phyloP scores from a whole-genome alignment of 1,140 invertebrate species.

The Anastrepha obliqua region DNA sequence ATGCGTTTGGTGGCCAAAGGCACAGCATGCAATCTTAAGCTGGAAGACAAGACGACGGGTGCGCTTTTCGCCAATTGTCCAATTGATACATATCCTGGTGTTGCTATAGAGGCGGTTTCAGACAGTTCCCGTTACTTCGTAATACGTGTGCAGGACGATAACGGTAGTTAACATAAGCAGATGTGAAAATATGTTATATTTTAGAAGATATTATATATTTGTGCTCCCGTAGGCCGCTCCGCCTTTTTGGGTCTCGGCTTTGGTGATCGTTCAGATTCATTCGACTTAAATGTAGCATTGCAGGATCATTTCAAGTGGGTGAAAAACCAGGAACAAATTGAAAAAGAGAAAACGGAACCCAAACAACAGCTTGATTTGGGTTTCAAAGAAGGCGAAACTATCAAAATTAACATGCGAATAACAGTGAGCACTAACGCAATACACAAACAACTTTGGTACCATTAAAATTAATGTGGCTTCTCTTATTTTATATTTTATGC shows the following conservation, averaged over 20 bases:
- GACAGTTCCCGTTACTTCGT: slow-evolving; percentile 99
- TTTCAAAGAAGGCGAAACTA: slow-evolving; percentile 98
- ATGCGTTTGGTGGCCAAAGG: slow-evolving; percentile 93
- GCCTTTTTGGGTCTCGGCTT: slow-evolving; percentile 99
- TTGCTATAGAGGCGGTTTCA: slow-evolving; percentile 95
- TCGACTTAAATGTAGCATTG: slow-evolving; percentile 98
- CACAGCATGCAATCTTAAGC: slow-evolving; percentile 89
- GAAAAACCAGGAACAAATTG: slow-evolving; percentile 92
- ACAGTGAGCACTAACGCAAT: slow-evolving; percentile 80
- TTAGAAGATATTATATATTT: too few relatives aligned
- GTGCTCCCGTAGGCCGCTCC: slow-evolving; percentile 80
- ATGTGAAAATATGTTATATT: too few relatives aligned
- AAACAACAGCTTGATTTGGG: slow-evolving; percentile 94
- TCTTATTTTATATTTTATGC: slow-evolving; percentile 42
- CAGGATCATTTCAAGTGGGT: slow-evolving; percentile 99
- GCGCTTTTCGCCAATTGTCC: slow-evolving; percentile 99
- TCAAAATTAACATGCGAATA: slow-evolving; percentile 99
- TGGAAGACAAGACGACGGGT: slow-evolving; percentile 96
- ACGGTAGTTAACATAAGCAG: slow-evolving; percentile 77
- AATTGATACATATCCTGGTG: slow-evolving; percentile 95
- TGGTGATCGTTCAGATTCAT: slow-evolving; percentile 97
- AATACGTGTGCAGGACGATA: slow-evolving; percentile 94
- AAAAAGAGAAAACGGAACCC: slow-evolving; percentile 84
- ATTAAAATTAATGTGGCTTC: not conserved
- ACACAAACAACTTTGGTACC: not conserved